phyloP scores from a whole-genome alignment of 2,113 vertebrate species.

The Hyperopisus bebe region DNA sequence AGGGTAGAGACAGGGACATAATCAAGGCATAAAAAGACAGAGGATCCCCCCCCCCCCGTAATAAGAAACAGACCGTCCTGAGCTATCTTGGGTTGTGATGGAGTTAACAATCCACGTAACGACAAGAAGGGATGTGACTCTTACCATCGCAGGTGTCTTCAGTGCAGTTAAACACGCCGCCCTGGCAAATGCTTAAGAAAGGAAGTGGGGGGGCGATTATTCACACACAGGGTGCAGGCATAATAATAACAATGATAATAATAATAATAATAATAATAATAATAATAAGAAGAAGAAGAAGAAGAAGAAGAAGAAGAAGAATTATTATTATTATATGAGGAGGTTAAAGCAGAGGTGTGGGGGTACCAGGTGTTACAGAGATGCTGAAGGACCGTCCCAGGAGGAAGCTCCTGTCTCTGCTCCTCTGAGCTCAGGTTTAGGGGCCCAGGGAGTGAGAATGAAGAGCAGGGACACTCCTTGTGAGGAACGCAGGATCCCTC shows the following conservation, averaged over 20 bases:
- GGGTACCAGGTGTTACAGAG: constrained; percentile 74
- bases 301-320: not conserved
- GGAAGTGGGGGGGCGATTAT: not conserved
- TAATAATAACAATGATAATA: not conserved
- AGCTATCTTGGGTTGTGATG: not conserved
- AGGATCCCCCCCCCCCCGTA: not conserved
- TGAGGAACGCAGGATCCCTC: constrained; percentile 54
- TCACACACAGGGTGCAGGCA: not conserved
- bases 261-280: not conserved
- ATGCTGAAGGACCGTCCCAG: constrained; percentile 54
- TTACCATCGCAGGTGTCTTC: constrained; percentile 64
- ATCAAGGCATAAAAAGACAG: not conserved
- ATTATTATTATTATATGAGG: not conserved
- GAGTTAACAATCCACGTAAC: not conserved
- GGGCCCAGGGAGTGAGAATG: constrained; percentile 39
- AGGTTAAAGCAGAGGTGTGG: not conserved
- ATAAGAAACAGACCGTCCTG: not conserved
- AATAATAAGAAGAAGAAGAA: not conserved
- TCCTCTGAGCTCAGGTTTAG: constrained; percentile 50
- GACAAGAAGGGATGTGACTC: constrained; percentile 26
- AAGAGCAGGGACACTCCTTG: constrained; percentile 59
- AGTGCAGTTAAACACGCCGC: constrained; percentile 67
- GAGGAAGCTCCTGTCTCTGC: constrained; percentile 34
- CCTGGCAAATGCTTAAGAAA: constrained; percentile 56
- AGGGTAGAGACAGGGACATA: not conserved